Evolutionary conservation across 1,140 invertebrate species (phyloP).

Genomic region (Episyrphus balteatus): DNA sequence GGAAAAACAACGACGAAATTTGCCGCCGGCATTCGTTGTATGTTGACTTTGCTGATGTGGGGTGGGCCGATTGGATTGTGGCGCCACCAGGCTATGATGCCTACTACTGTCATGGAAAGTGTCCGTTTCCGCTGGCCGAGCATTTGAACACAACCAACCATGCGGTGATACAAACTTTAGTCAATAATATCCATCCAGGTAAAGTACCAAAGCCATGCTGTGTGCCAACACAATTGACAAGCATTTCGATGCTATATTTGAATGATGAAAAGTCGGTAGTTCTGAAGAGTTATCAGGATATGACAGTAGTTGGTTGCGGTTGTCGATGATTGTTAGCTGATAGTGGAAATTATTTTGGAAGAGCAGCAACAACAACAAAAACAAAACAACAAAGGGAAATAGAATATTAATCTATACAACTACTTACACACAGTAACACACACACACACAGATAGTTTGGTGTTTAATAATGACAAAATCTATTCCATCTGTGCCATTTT

Average conservation of each 20-base stretch:
- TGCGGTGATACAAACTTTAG: conserved; percentile 93
- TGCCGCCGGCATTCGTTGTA: conserved; percentile 81
- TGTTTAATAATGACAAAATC: no score
- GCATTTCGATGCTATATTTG: conserved; percentile 89
- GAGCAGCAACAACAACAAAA: background rate
- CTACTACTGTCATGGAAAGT: conserved; percentile 90
- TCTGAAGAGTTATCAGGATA: conserved; percentile 93
- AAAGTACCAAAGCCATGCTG: conserved; percentile 87
- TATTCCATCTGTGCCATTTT: no score
- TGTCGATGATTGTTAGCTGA: conserved; percentile 55
- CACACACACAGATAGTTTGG: no score
- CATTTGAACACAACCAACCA: conserved; percentile 96
- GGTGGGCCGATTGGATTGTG: conserved; percentile 99
- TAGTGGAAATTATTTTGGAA: background rate
- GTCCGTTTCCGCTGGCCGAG: conserved; percentile 82
- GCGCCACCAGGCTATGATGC: conserved; percentile 93
- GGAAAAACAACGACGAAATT: conserved; percentile 57
- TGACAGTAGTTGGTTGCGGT: conserved; percentile 90
- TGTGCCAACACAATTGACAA: conserved; percentile 78
- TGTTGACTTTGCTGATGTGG: conserved; percentile 94
- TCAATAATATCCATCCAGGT: conserved; percentile 81
- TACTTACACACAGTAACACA: no score
- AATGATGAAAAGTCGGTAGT: conserved; percentile 89
- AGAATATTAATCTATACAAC: no score
- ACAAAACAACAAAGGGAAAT: no score